These are phyloP conservation scores for Chaetodon trifasciatus DNA, from an alignment of 2,797 vertebrate genomes.

Conservation along the genomic window DNA sequence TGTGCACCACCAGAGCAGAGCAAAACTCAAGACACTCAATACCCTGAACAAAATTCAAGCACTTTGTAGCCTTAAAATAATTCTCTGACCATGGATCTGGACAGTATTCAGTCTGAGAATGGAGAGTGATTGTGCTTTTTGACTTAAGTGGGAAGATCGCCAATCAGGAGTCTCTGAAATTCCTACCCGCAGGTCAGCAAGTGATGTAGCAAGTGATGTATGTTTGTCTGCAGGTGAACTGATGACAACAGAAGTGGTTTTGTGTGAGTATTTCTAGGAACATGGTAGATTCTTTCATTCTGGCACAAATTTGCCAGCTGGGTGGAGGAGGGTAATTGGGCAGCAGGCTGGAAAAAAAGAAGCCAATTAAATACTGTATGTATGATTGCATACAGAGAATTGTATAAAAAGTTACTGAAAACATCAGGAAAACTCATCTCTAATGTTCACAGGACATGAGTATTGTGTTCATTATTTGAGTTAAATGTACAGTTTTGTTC, in stretches of 20 bases:
- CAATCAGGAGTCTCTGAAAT: background rate
- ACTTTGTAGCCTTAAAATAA: background rate
- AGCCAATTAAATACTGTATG: no score
- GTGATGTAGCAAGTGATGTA: conserved; percentile 27
- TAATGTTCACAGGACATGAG: no score
- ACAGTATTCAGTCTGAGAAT: conserved; percentile 1
- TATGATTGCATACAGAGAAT: no score
- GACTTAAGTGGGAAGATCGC: background rate
- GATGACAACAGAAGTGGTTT: conserved; percentile 36
- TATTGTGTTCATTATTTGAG: no score
- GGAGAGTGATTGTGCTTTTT: background rate
- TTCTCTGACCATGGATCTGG: background rate
- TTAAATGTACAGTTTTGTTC: no score
- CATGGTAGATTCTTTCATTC: conserved; percentile 40
- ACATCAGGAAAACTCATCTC: no score
- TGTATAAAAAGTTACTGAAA: no score
- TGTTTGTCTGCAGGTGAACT: conserved; percentile 21
- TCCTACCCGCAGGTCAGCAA: background rate
- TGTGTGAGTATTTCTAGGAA: conserved; percentile 52
- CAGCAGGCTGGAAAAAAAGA: background rate
- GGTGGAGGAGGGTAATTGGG: conserved; percentile 20
- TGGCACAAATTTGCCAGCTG: conserved; percentile 6
- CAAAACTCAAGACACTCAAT: background rate
- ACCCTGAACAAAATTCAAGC: conserved; percentile 16
- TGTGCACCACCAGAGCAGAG: no score